These are phyloP conservation scores for Athene cunicularia DNA, from an alignment of 2,113 vertebrate species.

Conservation along the genomic window DNA sequence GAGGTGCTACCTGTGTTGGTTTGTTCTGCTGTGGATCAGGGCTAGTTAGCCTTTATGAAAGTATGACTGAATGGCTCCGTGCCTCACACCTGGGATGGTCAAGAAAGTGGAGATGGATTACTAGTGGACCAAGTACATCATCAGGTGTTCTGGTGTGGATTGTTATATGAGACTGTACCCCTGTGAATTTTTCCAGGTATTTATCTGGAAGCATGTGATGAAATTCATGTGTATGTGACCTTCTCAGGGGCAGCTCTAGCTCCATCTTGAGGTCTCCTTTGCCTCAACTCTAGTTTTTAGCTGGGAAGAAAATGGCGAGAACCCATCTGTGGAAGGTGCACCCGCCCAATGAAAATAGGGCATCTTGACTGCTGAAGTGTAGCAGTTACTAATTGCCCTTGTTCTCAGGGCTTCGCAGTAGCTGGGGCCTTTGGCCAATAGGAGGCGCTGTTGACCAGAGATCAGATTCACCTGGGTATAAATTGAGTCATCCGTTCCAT, in stretches of 20 bases:
- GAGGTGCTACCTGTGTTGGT: not conserved
- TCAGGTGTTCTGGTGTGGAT: not conserved
- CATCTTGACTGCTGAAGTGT: too few relatives aligned
- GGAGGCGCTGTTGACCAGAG: too few relatives aligned
- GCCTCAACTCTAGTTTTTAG: not conserved
- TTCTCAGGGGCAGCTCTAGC: not conserved
- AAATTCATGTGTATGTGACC: not conserved
- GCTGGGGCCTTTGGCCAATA: too few relatives aligned
- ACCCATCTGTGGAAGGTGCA: too few relatives aligned
- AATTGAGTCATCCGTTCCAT: too few relatives aligned
- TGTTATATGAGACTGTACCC: fast-evolving
- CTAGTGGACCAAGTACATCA: not conserved
- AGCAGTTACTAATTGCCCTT: too few relatives aligned
- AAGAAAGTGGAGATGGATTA: not conserved
- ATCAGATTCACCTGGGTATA: too few relatives aligned
- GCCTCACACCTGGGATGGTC: not conserved
- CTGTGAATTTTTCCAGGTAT: not conserved
- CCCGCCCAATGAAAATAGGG: too few relatives aligned
- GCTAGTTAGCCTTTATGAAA: not conserved
- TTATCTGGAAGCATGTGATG: not conserved
- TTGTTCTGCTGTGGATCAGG: not conserved
- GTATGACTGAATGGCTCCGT: not conserved
- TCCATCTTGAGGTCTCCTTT: not conserved
- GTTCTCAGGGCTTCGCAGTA: too few relatives aligned
- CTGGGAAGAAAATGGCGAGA: not conserved